phyloP scores from a whole-genome alignment of 92 coral and sea anemone species.

The Zoanthus solanderi region DNA sequence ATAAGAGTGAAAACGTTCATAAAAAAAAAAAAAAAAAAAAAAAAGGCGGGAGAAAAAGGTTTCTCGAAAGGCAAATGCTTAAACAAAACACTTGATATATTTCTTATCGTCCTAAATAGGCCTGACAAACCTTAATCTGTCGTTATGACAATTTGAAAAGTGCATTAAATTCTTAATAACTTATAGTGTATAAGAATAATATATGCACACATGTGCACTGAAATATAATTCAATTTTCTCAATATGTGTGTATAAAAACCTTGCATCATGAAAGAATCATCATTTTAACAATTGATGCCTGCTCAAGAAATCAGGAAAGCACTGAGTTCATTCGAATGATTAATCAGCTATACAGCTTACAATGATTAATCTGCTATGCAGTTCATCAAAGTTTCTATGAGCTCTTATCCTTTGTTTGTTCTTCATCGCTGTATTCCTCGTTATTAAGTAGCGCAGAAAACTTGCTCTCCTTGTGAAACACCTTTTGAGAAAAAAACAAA shows the following conservation, averaged over 20 bases:
- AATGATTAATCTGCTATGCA: too few relatives aligned
- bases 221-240: conserved; percentile 27
- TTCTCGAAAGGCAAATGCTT: background rate
- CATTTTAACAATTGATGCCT: background rate
- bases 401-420: background rate
- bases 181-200: background rate
- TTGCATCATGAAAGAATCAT: conserved; percentile 3
- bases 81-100: background rate
- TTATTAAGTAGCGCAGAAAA: conserved; percentile 83
- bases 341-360: conserved; percentile 3
- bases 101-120: background rate
- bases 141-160: background rate
- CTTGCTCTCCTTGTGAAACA: conserved; percentile 89
- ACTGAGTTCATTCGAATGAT: background rate
- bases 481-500: conserved; percentile 59
- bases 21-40: too few relatives aligned
- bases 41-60: background rate
- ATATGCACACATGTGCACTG: conserved; percentile 38
- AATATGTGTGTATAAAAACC: conserved; percentile 23
- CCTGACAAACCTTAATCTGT: background rate
- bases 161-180: conserved; percentile 25
- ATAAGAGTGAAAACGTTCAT: too few relatives aligned
- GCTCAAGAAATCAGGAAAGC: background rate
- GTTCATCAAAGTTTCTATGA: background rate
- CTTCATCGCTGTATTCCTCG: conserved; percentile 65